Evolutionary conservation across 2,888 invertebrate genomes (phyloP), one percentile per base, ranked within the genome.

Genomic region (Mamestra brassicae): DNA sequence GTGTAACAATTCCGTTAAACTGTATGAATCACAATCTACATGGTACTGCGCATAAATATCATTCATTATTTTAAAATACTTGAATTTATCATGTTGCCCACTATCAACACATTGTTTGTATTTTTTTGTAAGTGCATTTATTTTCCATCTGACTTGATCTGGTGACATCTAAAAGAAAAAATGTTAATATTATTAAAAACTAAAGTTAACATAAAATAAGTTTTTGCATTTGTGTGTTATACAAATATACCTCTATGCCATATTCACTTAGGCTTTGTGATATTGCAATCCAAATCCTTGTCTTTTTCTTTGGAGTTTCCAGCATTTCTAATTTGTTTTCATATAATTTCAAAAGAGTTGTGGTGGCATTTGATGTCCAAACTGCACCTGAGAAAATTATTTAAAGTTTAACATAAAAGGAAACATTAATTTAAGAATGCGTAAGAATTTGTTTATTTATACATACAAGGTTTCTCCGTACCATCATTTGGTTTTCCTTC

Each of bases 101-200:
- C 76, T 90, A 65, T 92, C 89, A 74, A 93, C 76, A 71, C 92
- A 91, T 67, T 90, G 90, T 77, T 93, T 93, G 64, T 93, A 93
- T 82, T 90, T 92, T 71, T 91, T 92, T 77, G 93, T 92, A 4
- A 93, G 85, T 55, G 93, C 93, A 90, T 93, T 93, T 75, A 93
- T 92, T 87, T 93, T 93, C 93, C 93, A 93, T 69, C 93, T 85
- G 1, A 93, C 90, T 87, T 93, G 93, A 75, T 93, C 91, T 13
- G 93, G 89, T 38, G 90, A 88, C 89, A 93, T 87, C 93, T 93
- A 81, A 58, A 89, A 88, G 10, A 74, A 34, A 60, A 17, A 17
- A 52, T 7, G 6, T 1, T 17, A 17, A 4, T 52, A 17, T 2
- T 2, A 17, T 17, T 47, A 17, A 52, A 17, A 52, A 6, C 17